Evolutionary conservation across 2,888 invertebrate genomes (phyloP), one percentile per base, ranked within the genome.

Genomic region (Drosophila limbata): DNA sequence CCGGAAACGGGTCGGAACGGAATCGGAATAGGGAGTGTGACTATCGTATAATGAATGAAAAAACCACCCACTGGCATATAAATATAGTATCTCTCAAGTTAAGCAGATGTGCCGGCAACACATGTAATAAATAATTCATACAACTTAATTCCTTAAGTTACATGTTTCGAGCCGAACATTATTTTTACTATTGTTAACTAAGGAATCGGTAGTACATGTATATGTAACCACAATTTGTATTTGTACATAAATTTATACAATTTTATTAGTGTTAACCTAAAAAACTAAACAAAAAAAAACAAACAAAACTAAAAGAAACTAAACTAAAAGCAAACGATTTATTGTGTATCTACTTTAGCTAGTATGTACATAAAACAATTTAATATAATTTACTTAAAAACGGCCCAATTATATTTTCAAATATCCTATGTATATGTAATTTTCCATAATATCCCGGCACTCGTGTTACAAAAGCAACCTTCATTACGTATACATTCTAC

Each of bases 171-270:
- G 52, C 65, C 71, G 60, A 71, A 66, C 69, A 68, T 83, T 81
- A 74, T 81, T 84, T 83, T 79, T 77, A 77, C 61, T 57, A 75
- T 80, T 87, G 88, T 84, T 87, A 82, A 69, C 68, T 84, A 84
- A 84, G 83, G 45, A 31, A 45, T 31, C 55, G 21, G 55, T 47
- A 55, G 25, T 55, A 48, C 55, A 42, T 63, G 67, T 81, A 68
- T 66, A 67, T 85, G 75, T 84, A 85, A 81, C 57, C 79, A 60
- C 60, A 69, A 67, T 80, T 75, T 77, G 66, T 85, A 86, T 71
- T 37, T 87, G 84, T 84, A 84, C 71, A 84, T 87, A 84, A 68
- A 73, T 68, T 82, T 76, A 76, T 79, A 79, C 59, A 76, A 77
- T 79, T 84, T 86, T 79, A 76, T 86, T 85, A 83, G 85, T 79